Conservation (phyloP, 2,113 vertebrate genomes). For the Elgaria multicarinata region DNA sequence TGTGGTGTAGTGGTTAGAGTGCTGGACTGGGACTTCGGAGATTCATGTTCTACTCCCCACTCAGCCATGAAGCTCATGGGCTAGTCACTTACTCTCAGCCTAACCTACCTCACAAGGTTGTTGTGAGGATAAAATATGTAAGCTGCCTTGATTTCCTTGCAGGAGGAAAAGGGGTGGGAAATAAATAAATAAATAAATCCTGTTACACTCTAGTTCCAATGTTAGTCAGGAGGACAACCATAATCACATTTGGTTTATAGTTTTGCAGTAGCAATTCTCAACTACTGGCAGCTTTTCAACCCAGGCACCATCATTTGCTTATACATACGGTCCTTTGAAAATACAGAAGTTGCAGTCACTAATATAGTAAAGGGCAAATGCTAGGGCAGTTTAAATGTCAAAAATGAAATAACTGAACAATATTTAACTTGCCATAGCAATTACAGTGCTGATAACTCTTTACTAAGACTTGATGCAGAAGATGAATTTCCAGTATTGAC, state of each 20-base stretch:
- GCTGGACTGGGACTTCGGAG: too few relatives aligned
- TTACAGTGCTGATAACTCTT: neutral
- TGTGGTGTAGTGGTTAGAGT: too few relatives aligned
- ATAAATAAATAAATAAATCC: too few relatives aligned
- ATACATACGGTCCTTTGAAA: neutral
- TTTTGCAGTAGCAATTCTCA: neutral
- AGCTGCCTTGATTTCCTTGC: too few relatives aligned
- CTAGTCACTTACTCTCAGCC: too few relatives aligned
- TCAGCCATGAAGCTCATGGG: too few relatives aligned
- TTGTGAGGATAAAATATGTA: too few relatives aligned
- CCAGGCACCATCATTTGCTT: neutral
- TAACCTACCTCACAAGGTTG: too few relatives aligned
- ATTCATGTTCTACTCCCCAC: too few relatives aligned
- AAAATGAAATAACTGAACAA: neutral
- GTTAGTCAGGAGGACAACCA: neutral
- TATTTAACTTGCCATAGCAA: fast-evolving
- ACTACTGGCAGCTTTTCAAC: neutral
- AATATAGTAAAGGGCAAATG: neutral
- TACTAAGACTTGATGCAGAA: neutral
- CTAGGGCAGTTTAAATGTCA: neutral
- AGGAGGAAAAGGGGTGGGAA: too few relatives aligned
- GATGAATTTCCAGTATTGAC: neutral
- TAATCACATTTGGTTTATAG: neutral
- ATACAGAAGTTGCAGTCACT: neutral
- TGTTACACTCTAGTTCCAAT: neutral